Base-by-base conservation (phyloP, 2,888 invertebrate genomes). In the Gisinianus flammeolus region DNA sequence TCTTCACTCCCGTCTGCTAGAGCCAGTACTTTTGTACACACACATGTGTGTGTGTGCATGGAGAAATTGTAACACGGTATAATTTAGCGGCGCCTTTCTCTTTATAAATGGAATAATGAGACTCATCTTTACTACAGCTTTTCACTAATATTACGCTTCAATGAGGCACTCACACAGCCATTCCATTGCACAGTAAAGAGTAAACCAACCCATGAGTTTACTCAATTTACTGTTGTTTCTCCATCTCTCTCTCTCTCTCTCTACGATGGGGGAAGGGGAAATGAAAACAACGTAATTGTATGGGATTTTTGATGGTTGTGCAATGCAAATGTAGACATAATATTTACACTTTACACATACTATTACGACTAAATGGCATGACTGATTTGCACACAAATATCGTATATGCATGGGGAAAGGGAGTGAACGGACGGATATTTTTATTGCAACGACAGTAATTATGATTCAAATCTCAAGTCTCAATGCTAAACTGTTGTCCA, bases 71-170 rank as follows among this genome's bases (percentile, higher is more conserved):
- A 44, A 6, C 8, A 26, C 16, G 62, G 62, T 26, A n/a, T n/a
- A 62, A 26, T 62, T 62, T 62, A 62, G 62, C 62, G 26, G 28
- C 24, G 62, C 16, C 62, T 62, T 26, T 62, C 28, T 26, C 26
- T 28, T 28, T 62, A 26, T 62, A 28, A 62, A 62, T 62, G 28
- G 24, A 12, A 62, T 62, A 62, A 62, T 62, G 62, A 62, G 26
- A 16, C 62, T 62, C 62, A 62, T 62, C 62, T 26, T 62, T 62
- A 44, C 58, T 58, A 3, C 24, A 26, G 16, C 54, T 54, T 54
- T 54, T 54, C 16, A 4, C 16, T 54, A 16, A 8, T 54, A 16
- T 54, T 44, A 6, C 44, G 44, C 16, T 44, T 44, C 44, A 44
- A 44, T 44, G 44, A 44, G 16, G 16, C 44, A 44, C 44, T 10